These are phyloP conservation scores for Rhynchotus rufescens DNA, from an alignment of 2,797 vertebrate species.

Conservation along the genomic window DNA sequence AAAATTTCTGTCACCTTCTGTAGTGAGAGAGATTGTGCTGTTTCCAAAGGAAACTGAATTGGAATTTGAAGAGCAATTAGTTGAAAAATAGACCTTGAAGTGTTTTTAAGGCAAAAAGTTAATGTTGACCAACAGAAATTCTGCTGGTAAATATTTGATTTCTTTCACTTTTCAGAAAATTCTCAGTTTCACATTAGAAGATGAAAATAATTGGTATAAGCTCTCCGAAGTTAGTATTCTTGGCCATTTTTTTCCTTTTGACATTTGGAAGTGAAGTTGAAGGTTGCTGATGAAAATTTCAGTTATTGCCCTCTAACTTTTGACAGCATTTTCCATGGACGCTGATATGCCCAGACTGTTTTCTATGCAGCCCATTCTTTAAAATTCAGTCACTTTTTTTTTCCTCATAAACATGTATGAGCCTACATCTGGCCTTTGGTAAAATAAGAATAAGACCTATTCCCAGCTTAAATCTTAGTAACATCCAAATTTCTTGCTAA, in stretches of 20 bases:
- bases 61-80: background rate
- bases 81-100: background rate
- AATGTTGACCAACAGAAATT: background rate
- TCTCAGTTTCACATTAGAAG: background rate
- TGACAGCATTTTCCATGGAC: slow-evolving; percentile 50
- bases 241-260: slow-evolving; percentile 7
- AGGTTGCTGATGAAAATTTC: slow-evolving; percentile 59
- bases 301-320: slow-evolving; percentile 65
- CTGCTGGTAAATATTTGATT: background rate
- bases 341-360: slow-evolving; percentile 1
- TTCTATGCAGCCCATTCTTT: background rate
- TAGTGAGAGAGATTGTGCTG: background rate
- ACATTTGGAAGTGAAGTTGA: slow-evolving; percentile 37
- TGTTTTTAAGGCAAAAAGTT: background rate
- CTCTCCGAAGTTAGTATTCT: slow-evolving; percentile 12
- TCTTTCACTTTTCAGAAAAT: background rate
- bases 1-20: background rate
- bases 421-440: slow-evolving; percentile 48
- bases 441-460: slow-evolving; percentile 61
- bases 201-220: background rate
- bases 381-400: slow-evolving; percentile 60
- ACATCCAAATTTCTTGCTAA: slow-evolving; percentile 60
- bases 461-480: slow-evolving; percentile 62
- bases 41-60: background rate
- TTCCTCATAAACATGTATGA: slow-evolving; percentile 66